phyloP scores from a whole-genome alignment of 2,113 vertebrate species.

The Cyprinodon tularosa region DNA sequence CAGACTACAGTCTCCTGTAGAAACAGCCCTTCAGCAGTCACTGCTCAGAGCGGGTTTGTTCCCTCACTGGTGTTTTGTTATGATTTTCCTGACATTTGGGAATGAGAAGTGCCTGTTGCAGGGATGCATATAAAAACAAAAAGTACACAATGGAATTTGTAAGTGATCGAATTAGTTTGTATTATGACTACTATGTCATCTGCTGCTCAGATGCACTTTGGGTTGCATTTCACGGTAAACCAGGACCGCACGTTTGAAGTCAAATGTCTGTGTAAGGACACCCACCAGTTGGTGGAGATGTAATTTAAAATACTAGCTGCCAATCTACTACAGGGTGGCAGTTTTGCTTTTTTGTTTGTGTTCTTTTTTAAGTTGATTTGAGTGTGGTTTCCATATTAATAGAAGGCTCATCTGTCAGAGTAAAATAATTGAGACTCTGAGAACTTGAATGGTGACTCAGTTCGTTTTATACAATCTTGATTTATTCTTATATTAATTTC shows the following conservation, averaged over 20 bases:
- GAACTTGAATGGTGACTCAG: neutral
- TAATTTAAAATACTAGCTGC: conserved; percentile 7
- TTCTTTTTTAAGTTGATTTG: neutral
- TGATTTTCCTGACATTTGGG: conserved; percentile 79
- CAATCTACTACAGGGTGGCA: neutral
- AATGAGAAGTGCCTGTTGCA: conserved; percentile 72
- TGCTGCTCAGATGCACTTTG: conserved; percentile 57
- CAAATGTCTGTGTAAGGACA: conserved; percentile 53
- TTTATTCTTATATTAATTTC: neutral
- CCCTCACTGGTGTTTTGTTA: conserved; percentile 71
- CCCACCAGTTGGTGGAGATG: conserved; percentile 51
- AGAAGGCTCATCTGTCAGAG: too few species aligned
- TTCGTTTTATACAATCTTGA: neutral
- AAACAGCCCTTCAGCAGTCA: conserved; percentile 74
- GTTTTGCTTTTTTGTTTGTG: neutral
- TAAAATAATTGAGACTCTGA: neutral
- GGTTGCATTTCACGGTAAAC: conserved; percentile 71
- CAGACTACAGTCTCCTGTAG: conserved; percentile 68
- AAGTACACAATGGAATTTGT: conserved; percentile 65
- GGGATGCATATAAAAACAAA: conserved; percentile 67
- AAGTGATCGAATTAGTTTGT: conserved; percentile 82
- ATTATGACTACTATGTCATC: conserved; percentile 77
- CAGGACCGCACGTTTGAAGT: conserved; percentile 10
- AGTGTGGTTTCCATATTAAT: neutral
- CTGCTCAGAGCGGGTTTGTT: conserved; percentile 69